Conservation (phyloP, 2,797 vertebrate genomes). For the Astyanax mexicanus region DNA sequence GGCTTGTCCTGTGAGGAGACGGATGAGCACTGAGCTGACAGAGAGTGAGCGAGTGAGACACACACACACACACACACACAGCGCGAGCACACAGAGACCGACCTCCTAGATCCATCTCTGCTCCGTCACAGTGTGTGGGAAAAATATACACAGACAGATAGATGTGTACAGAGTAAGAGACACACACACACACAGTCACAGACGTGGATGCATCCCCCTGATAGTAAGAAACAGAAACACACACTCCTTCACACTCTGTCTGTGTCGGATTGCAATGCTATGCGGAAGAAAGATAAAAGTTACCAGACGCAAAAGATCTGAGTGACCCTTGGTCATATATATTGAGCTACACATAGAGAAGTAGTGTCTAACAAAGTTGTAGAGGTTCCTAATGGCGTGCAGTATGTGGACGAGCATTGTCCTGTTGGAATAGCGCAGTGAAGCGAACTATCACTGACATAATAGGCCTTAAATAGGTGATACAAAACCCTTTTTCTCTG, state of each 20-base stretch:
- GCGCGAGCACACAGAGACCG: conserved; percentile 66
- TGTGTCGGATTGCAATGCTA: too few species aligned
- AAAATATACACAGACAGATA: conserved; percentile 42
- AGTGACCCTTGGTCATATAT: too few species aligned
- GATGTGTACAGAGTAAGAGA: conserved; percentile 37
- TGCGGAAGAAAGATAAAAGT: too few species aligned
- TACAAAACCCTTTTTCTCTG: too few species aligned
- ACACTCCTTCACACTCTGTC: neutral
- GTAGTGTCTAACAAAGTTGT: too few species aligned
- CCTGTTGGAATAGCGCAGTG: too few species aligned
- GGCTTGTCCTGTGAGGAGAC: conserved; percentile 60
- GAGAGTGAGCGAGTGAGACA: conserved; percentile 54
- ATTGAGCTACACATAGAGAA: too few species aligned
- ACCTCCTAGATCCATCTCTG: conserved; percentile 55
- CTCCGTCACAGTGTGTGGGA: conserved; percentile 40
- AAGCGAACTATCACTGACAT: too few species aligned
- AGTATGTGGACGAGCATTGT: too few species aligned
- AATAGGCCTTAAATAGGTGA: too few species aligned
- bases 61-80: conserved; percentile 68
- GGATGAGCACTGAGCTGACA: conserved; percentile 58
- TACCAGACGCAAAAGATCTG: too few species aligned
- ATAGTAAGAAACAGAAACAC: neutral
- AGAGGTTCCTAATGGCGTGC: too few species aligned
- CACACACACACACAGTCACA: conserved; percentile 58
- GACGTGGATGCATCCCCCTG: conserved; percentile 43